These are phyloP conservation scores for Sclerodermus sp. DNA, from an alignment of 2,888 invertebrate species.

Conservation along the genomic window DNA sequence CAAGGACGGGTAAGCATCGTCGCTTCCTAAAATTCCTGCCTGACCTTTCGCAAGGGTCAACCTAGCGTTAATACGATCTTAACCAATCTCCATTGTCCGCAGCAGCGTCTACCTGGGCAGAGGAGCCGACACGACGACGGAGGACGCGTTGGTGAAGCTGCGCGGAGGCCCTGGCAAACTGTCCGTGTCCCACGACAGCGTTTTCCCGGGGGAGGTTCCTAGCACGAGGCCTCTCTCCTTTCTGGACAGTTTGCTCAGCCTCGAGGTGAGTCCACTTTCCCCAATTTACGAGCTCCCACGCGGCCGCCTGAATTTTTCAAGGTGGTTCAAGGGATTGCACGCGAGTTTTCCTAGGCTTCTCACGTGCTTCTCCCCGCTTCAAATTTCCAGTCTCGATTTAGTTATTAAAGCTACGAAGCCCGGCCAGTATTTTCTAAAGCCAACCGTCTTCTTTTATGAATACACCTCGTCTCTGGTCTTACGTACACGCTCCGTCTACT, in stretches of 20 bases:
- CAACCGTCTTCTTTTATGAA: too few species aligned
- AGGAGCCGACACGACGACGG: constrained; percentile 17
- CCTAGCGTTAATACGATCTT: too few species aligned
- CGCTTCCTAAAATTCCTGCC: too few species aligned
- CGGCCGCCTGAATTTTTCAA: background rate
- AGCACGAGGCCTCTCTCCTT: constrained; percentile 51
- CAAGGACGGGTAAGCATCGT: constrained; percentile 46
- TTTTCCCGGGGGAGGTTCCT: constrained; percentile 75
- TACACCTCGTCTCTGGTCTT: too few species aligned
- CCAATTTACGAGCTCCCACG: background rate
- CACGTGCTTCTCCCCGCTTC: background rate
- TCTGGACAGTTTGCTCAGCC: constrained; percentile 46
- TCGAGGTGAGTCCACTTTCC: constrained; percentile 42
- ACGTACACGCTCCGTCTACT: too few species aligned
- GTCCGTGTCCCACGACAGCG: constrained; percentile 89
- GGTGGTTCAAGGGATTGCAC: too few species aligned
- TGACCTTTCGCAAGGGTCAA: too few species aligned
- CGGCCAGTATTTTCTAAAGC: too few species aligned
- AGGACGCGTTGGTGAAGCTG: constrained; percentile 47
- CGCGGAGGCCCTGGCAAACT: constrained; percentile 62
- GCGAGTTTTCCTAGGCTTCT: too few species aligned
- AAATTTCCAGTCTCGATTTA: background rate
- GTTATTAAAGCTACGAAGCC: too few species aligned
- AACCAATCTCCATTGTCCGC: too few species aligned
- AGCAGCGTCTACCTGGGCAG: too few species aligned